Evolutionary conservation across 2,797 vertebrate genomes (phyloP).

Genomic region (Ciconia nigra): DNA sequence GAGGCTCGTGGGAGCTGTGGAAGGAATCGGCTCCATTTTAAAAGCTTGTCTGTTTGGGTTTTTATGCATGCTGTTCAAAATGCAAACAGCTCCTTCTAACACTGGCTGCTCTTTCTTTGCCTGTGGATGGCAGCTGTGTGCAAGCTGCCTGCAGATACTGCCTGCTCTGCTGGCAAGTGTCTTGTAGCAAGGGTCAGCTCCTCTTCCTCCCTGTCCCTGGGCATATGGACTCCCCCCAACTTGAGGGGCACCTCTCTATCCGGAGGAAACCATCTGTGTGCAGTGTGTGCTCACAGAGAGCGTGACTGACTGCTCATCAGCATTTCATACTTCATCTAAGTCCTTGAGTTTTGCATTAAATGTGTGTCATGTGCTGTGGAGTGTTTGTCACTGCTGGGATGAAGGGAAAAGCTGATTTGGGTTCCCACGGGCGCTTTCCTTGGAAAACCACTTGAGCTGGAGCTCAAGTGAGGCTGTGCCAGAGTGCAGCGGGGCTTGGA

Average conservation of each 20-base stretch:
- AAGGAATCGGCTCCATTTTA: conserved; percentile 13
- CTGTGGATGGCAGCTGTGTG: conserved; percentile 35
- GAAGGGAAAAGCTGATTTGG: conserved; percentile 37
- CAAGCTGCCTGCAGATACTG: background rate
- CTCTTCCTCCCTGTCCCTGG: background rate
- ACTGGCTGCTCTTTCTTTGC: background rate
- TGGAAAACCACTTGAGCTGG: background rate
- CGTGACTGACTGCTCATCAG: background rate
- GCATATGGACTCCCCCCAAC: background rate
- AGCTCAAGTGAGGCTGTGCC: background rate
- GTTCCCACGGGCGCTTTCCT: background rate
- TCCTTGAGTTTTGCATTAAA: conserved; percentile 26
- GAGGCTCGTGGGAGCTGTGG: background rate
- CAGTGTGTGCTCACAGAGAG: background rate
- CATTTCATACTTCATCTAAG: conserved; percentile 44
- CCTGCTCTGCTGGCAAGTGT: background rate
- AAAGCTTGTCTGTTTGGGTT: conserved; percentile 20
- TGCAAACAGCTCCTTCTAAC: conserved; percentile 28
- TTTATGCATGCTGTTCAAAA: conserved; percentile 48
- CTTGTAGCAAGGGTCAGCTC: background rate
- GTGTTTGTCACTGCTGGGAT: conserved; percentile 12
- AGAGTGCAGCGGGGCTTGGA: background rate
- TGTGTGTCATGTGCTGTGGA: conserved; percentile 39
- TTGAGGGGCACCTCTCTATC: background rate
- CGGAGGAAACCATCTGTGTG: background rate